Percentiles rank a stretch among this genome's conserved stretches.
Conservation (phyloP, 2,113 vertebrate species). For the Campylomormyrus numenius region DNA sequence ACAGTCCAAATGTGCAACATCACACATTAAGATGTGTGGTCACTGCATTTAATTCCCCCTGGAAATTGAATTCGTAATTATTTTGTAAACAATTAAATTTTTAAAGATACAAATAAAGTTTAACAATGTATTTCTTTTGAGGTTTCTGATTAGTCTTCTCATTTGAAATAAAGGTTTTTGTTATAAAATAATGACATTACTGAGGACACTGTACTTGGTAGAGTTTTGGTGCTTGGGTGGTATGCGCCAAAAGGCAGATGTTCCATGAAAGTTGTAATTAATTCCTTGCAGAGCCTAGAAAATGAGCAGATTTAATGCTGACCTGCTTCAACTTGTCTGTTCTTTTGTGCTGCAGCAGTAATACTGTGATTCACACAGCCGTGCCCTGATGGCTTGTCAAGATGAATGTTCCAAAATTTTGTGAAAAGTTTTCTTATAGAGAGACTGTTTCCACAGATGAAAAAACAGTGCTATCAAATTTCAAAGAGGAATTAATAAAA, state of each 20-base stretch:
- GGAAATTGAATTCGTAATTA: not conserved
- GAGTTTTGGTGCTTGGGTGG: not conserved
- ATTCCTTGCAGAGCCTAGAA: not conserved
- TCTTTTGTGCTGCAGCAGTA: not conserved
- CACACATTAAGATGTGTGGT: not conserved
- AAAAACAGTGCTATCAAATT: not conserved
- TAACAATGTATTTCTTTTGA: not conserved
- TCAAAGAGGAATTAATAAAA: not conserved
- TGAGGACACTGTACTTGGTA: not conserved
- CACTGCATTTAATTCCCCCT: not conserved
- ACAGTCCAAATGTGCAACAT: constrained; percentile 1
- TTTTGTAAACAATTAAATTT: not conserved
- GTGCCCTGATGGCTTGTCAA: not conserved
- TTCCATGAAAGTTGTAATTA: not conserved
- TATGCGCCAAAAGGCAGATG: not conserved
- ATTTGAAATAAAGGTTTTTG: not conserved
- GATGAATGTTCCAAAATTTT: not conserved
- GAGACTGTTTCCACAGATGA: not conserved
- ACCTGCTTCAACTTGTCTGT: not conserved
- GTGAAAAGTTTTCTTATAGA: not conserved
- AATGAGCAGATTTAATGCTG: not conserved
- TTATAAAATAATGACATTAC: not conserved
- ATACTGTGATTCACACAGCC: not conserved
- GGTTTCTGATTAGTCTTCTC: not conserved
- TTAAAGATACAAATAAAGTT: not conserved